These are phyloP conservation scores for Mimumesa dahlbomi DNA, from an alignment of 2,888 invertebrate species.

Conservation along the genomic window DNA sequence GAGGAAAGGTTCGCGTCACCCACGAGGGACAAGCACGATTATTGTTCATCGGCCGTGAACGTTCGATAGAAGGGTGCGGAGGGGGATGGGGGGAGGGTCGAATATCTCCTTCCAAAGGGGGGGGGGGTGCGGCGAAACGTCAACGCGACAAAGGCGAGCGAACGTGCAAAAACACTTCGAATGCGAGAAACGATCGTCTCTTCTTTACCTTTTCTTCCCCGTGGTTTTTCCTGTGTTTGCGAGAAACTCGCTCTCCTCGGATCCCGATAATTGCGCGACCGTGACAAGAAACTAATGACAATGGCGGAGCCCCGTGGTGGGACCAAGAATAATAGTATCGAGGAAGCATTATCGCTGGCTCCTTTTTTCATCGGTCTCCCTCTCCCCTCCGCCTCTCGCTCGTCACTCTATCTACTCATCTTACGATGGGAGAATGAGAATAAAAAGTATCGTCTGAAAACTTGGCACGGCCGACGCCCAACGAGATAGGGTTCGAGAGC, in stretches of 20 bases:
- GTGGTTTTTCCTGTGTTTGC: background rate
- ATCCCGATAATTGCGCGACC: constrained; percentile 52
- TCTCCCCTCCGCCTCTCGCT: constrained; percentile 6
- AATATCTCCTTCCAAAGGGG: constrained; percentile 14
- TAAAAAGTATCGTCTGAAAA: too few relatives aligned
- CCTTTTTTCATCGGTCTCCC: constrained; percentile 4
- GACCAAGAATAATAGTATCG: constrained; percentile 52
- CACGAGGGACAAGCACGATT: constrained; percentile 39
- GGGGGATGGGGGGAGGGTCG: background rate
- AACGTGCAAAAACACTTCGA: constrained; percentile 36
- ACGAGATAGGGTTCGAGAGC: too few relatives aligned
- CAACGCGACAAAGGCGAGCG: constrained; percentile 42
- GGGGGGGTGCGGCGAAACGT: constrained; percentile 27
- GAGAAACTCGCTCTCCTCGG: constrained; percentile 3
- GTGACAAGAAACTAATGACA: constrained; percentile 47
- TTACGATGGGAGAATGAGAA: constrained; percentile 7
- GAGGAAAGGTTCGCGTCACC: background rate
- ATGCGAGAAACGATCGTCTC: constrained; percentile 37
- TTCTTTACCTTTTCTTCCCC: constrained; percentile 6
- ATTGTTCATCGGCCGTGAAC: constrained; percentile 61
- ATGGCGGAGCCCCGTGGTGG: constrained; percentile 23
- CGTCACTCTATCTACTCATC: too few relatives aligned
- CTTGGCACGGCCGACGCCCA: too few relatives aligned
- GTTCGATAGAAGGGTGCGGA: constrained; percentile 44
- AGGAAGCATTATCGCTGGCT: constrained; percentile 30